A percentile compares a stretch with the other conserved stretches of the same genome.
Evolutionary conservation across 2,113 vertebrate genomes (phyloP).

Genomic region (Ciconia stormi): DNA sequence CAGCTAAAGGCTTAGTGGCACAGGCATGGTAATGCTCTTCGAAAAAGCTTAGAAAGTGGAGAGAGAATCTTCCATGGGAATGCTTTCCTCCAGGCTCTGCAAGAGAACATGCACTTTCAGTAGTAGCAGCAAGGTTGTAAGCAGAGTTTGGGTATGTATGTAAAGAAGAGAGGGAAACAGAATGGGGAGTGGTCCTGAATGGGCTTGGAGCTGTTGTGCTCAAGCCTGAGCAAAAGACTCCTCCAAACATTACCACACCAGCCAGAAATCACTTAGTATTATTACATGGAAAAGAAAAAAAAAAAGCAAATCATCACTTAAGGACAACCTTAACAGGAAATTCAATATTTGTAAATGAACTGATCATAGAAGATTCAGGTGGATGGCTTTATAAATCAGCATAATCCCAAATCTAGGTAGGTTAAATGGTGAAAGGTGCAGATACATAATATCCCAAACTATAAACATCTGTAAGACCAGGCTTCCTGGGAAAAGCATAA

Average conservation of each 20-base stretch:
- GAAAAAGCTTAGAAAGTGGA: neutral
- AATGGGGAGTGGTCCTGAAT: neutral
- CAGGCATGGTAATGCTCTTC: neutral
- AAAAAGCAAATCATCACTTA: neutral
- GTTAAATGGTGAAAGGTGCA: neutral
- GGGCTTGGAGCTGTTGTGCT: neutral
- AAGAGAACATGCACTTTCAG: neutral
- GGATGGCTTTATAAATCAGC: neutral
- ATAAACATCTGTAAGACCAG: neutral
- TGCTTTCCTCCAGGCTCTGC: neutral
- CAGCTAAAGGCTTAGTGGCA: neutral
- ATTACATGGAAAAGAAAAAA: neutral
- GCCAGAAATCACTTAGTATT: neutral
- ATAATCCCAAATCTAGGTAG: neutral
- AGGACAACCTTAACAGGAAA: neutral
- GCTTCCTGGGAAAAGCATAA: neutral
- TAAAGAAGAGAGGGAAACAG: neutral
- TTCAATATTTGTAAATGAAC: neutral
- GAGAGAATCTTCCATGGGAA: neutral
- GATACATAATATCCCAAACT: neutral
- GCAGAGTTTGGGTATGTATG: neutral
- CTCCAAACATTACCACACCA: neutral
- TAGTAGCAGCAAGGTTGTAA: neutral
- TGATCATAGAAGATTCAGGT: neutral
- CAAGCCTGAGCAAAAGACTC: neutral